Conservation (phyloP, 2,888 invertebrate species). For the Drosophila vallismaia region DNA sequence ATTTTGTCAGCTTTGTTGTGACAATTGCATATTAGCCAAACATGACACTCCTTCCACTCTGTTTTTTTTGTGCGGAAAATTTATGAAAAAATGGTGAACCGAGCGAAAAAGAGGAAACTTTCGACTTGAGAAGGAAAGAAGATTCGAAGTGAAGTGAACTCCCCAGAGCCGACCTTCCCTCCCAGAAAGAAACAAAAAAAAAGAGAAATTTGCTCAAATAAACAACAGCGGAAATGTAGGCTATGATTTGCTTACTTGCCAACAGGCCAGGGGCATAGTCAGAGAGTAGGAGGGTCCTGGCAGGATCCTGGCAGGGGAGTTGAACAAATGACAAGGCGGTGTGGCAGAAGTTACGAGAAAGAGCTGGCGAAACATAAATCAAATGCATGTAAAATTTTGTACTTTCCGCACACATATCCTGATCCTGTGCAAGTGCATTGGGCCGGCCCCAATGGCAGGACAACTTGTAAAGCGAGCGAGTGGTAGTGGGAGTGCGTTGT, state of each 20-base stretch:
- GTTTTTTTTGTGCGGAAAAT: constrained; percentile 16
- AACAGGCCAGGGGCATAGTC: constrained; percentile 30
- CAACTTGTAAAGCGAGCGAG: constrained; percentile 15
- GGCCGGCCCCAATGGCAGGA: constrained; percentile 41
- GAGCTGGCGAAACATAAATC: constrained; percentile 74
- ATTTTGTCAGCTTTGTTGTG: constrained; percentile 31
- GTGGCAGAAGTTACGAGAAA: constrained; percentile 47
- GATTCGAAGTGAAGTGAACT: constrained; percentile 41
- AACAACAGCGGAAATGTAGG: constrained; percentile 76
- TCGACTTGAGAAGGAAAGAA: constrained; percentile 13
- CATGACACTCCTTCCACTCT: constrained; percentile 19
- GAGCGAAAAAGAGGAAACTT: constrained; percentile 26
- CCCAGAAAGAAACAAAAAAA: constrained; percentile 10
- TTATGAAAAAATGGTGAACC: constrained; percentile 23
- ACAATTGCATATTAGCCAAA: constrained; percentile 31
- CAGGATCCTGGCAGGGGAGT: constrained; percentile 22
- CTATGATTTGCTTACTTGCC: constrained; percentile 74
- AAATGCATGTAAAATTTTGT: constrained; percentile 79
- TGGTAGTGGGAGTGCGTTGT: constrained; percentile 44
- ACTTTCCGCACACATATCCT: constrained; percentile 79
- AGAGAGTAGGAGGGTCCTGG: neutral
- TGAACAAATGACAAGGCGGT: constrained; percentile 47
- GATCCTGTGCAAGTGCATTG: constrained; percentile 73
- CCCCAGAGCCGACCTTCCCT: constrained; percentile 9
- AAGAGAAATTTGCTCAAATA: constrained; percentile 39